These are phyloP conservation scores for Eidolon helvum DNA, from an alignment of 2,113 vertebrate genomes.

Conservation along the genomic window DNA sequence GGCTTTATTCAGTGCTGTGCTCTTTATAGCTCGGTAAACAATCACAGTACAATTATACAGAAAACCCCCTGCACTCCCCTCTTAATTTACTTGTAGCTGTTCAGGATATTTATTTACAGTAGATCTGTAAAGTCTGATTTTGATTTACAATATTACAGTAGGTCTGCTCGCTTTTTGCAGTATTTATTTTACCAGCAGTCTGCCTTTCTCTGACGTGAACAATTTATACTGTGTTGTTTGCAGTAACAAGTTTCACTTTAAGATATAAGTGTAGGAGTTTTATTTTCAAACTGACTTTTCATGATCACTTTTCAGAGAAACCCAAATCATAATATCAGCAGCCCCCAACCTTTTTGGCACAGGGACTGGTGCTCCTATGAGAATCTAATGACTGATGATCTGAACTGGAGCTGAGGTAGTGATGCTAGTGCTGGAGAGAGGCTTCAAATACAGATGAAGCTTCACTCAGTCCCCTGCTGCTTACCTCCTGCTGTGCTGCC, in stretches of 20 bases:
- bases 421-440: no score
- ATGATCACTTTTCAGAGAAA: not conserved
- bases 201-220: not conserved
- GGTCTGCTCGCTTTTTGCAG: not conserved
- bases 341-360: no score
- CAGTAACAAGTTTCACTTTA: not conserved
- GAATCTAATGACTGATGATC: no score
- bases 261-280: not conserved
- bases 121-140: not conserved
- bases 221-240: not conserved
- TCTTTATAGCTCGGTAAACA: constrained; percentile 16
- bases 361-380: no score
- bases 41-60: not conserved
- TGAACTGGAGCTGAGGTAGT: no score
- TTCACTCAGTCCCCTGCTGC: no score
- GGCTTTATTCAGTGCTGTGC: not conserved
- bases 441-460: no score
- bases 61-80: not conserved
- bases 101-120: not conserved
- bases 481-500: no score
- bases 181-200: not conserved
- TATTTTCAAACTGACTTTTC: not conserved
- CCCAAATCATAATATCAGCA: no score
- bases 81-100: not conserved
- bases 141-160: not conserved